Evolutionary conservation across 2,113 vertebrate species (phyloP), one percentile per base, ranked within the genome.

Genomic region (Andinoacara biseriatus): DNA sequence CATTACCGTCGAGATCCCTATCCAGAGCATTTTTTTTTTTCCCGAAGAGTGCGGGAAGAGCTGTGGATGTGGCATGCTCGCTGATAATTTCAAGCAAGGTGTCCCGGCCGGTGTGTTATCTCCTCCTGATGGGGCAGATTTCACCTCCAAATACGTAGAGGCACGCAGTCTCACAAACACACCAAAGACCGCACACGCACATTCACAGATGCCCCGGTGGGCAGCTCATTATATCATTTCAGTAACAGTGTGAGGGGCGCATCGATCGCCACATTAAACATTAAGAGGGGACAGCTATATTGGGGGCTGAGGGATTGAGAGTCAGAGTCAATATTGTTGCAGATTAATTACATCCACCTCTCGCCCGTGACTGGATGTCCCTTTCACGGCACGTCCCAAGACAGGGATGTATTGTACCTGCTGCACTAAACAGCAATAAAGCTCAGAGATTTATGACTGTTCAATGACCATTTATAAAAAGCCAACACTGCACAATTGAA

Each of bases 251-350:
- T 69, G 65, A 52, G 90, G 84, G 84, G 38, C 1, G 38, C 84
- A 95, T 95, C 91, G 92, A 95, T 95, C 52, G 18, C 79, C 76
- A 80, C 94, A 95, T 96, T 95, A 95, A 95, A 95, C 93, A 94
- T 95, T 95, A 93, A 95, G 91, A 92, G 92, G 90, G 93, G 90
- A 91, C 91, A 91, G 93, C 92, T 94, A 94, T 93, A 94, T 92
- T 89, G 89, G 89, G 92, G 90, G 80, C 87, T 60, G 82, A 92
- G 87, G 84, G 89, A 91, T 89, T 22, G 88, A 77, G 91, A 93
- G 92, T 52, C 84, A 81, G 93, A 94, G 94, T 95, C 94, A 94
- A 95, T 95, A 95, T 91, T 89, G 85, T 90, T 85, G 78, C 86
- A 94, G 93, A 96, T 96, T 94, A 94, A 95, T 96, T 92, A 95